phyloP scores from a whole-genome alignment of 2,888 invertebrate genomes.

The Eupithecia insigniata region DNA sequence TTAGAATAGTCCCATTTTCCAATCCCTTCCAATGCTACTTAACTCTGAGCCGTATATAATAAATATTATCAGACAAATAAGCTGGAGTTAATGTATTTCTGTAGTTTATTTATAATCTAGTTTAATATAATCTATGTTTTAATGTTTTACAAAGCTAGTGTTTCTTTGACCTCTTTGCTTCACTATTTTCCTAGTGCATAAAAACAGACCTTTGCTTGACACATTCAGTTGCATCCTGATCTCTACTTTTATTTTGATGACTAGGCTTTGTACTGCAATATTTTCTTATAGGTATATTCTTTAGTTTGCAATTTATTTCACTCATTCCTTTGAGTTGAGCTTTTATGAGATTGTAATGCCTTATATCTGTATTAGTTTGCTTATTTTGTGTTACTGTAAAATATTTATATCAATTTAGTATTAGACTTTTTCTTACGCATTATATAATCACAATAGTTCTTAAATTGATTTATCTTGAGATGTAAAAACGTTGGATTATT shows the following conservation, averaged over 20 bases:
- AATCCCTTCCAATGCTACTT: not conserved
- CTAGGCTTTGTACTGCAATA: constrained; percentile 24
- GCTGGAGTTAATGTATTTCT: not conserved
- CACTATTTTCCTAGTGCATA: constrained; percentile 12
- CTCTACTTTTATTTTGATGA: constrained; percentile 17
- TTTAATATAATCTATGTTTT: constrained; percentile 5
- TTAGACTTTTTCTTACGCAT: not conserved
- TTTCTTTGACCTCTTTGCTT: constrained; percentile 16
- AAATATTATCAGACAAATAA: not conserved
- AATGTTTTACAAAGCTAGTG: constrained; percentile 6
- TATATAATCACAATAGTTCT: constrained; percentile 8
- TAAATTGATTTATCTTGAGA: not conserved
- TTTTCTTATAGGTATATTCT: constrained; percentile 22
- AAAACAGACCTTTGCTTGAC: constrained; percentile 22
- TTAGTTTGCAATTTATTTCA: constrained; percentile 60
- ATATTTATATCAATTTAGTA: constrained; percentile 19
- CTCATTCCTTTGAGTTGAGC: constrained; percentile 57
- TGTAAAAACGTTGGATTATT: not conserved
- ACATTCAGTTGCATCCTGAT: constrained; percentile 23
- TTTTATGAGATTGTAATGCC: constrained; percentile 52
- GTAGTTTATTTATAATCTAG: not conserved
- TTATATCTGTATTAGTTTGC: constrained; percentile 17
- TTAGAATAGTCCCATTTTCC: not conserved
- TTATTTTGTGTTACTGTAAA: constrained; percentile 13
- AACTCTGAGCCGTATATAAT: not conserved